These are phyloP conservation scores for Coturnix japonica DNA, from an alignment of 2,113 vertebrate species.

Conservation along the genomic window DNA sequence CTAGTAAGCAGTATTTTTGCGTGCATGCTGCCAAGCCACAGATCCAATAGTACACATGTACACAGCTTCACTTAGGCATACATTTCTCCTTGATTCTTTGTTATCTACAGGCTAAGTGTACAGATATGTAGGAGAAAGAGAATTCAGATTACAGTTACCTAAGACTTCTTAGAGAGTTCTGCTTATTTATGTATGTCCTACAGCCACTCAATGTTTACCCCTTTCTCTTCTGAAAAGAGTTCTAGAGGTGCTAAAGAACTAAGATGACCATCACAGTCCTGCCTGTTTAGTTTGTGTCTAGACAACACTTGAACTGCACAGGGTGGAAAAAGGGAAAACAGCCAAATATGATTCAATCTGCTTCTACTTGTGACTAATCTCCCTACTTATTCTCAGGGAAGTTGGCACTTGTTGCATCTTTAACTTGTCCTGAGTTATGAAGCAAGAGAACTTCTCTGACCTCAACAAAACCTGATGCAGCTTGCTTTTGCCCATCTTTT, in stretches of 20 bases:
- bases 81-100: neutral
- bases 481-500: constrained; percentile 31
- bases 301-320: constrained; percentile 62
- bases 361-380: constrained; percentile 75
- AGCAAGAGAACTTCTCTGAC: constrained; percentile 45
- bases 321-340: constrained; percentile 61
- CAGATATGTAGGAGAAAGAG: neutral
- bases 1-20: constrained; percentile 1
- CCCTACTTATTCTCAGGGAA: constrained; percentile 67
- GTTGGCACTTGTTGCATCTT: constrained; percentile 55
- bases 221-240: constrained; percentile 18
- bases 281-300: constrained; percentile 73
- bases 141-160: constrained; percentile 61
- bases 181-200: constrained; percentile 21
- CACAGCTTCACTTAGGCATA: neutral
- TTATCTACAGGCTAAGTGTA: neutral
- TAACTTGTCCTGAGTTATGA: constrained; percentile 50
- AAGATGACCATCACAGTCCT: constrained; percentile 25
- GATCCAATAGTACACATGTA: neutral
- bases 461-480: constrained; percentile 54
- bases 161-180: constrained; percentile 29
- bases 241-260: constrained; percentile 10
- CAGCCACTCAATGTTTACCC: neutral
- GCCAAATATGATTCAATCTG: constrained; percentile 69
- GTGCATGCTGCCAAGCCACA: neutral